Evolutionary conservation across 2,113 vertebrate species (phyloP).

Genomic region (Vulpes vulpes): DNA sequence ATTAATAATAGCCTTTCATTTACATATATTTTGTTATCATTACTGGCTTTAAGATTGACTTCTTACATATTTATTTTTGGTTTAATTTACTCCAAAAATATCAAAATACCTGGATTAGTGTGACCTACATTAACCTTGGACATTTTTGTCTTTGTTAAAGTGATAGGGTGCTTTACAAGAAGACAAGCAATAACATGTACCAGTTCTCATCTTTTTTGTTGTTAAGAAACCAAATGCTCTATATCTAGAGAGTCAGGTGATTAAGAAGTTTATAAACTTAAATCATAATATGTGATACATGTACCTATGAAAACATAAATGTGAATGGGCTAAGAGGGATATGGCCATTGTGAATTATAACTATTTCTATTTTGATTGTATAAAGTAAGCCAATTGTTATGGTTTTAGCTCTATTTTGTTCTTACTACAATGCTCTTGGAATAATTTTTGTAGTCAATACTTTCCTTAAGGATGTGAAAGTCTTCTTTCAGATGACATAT

Average conservation of each 20-base stretch:
- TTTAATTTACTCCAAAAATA: conserved; percentile 86
- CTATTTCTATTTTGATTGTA: background rate
- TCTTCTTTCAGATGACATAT: background rate
- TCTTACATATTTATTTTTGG: conserved; percentile 85
- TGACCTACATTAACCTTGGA: conserved; percentile 83
- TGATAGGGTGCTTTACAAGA: conserved; percentile 63
- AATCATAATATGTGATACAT: background rate
- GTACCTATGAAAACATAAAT: background rate
- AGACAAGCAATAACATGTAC: conserved; percentile 19
- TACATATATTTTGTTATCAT: conserved; percentile 84
- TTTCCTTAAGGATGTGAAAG: background rate
- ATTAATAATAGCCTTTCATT: conserved; percentile 84
- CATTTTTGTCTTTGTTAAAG: conserved; percentile 77
- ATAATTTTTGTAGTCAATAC: background rate
- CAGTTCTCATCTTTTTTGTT: background rate
- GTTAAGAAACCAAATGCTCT: conserved; percentile 65
- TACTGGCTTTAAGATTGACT: conserved; percentile 82
- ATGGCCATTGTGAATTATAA: background rate
- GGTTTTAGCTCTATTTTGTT: background rate
- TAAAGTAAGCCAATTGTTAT: background rate
- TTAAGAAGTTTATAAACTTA: conserved; percentile 62
- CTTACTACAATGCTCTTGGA: background rate
- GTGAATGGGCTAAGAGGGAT: background rate
- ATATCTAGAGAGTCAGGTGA: conserved; percentile 43
- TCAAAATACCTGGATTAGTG: conserved; percentile 84